Evolutionary conservation across 2,113 vertebrate genomes (phyloP), one percentile per base, ranked within the genome.

Genomic region (Chionodraco myersi): DNA sequence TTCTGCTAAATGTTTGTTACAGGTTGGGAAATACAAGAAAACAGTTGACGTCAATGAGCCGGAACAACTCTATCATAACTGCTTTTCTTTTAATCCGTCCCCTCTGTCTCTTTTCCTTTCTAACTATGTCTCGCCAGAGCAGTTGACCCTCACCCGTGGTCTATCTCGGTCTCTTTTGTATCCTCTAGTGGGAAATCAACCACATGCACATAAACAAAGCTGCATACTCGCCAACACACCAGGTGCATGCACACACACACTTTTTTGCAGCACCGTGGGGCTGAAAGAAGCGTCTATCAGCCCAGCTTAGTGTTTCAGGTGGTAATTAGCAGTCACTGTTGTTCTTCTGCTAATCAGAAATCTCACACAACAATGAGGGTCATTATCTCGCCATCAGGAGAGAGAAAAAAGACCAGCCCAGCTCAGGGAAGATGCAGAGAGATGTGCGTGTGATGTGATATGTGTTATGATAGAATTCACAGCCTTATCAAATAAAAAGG

Each of bases 241-340:
- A 41, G 36, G 36, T 5, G 36, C 36, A 41, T 41, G 36, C 7
- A 72, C 58, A 45, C 6, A 26, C 51, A 18, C 67, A 51, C 15
- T 57, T 62, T 81, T 83, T 75, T 48, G 57, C 23, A 74, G 79
- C 83, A 75, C 82, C 66, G n/a, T 11, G 23, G 87, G 87, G 72
- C 62, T 78, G 87, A 91, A 77, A 90, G 82, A 76, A 91, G 89
- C 86, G 85, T 69, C 80, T 86, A 92, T 93, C 91, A 88, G 86
- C 16, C 1, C 77, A 49, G 75, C 72, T 87, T 88, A 86, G 91
- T 93, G 89, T 93, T 90, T 90, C 90, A 89, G 92, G 83, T 91
- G 88, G 77, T 94, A 94, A 94, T 94, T 94, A 94, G 87, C 88
- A 84, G 88, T 80, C 86, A 92, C 92, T 93, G 91, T 93, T 91